A percentile compares a stretch with the other conserved stretches of the same genome.
phyloP scores from a whole-genome alignment of 2,888 invertebrate genomes.

The Catocala fraxini region DNA sequence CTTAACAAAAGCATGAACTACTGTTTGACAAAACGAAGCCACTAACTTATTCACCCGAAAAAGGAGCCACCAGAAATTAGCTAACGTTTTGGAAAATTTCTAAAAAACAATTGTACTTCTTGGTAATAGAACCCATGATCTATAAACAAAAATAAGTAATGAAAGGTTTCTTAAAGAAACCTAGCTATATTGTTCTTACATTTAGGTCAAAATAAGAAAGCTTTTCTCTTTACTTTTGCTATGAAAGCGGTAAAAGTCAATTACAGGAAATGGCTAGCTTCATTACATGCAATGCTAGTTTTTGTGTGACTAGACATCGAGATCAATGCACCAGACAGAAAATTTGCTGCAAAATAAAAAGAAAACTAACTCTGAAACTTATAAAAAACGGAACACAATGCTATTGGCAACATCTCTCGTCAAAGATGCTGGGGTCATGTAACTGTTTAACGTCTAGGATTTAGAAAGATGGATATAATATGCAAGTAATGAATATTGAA shows the following conservation, averaged over 20 bases:
- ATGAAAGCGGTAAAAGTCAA: background rate
- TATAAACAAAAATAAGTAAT: no score
- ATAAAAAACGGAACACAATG: slow-evolving; percentile 7
- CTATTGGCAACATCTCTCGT: background rate
- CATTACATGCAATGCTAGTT: background rate
- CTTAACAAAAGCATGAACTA: no score
- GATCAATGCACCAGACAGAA: slow-evolving; percentile 46
- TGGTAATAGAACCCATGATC: no score
- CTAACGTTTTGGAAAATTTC: no score
- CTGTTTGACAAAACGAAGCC: no score
- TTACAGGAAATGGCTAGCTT: background rate
- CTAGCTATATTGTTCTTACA: no score
- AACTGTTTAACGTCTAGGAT: background rate
- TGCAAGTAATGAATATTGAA: background rate
- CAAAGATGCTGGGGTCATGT: background rate
- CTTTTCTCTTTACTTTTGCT: no score
- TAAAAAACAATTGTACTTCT: no score
- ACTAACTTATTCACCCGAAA: no score
- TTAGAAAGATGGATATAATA: background rate
- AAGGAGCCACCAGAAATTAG: no score
- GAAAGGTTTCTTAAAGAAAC: no score
- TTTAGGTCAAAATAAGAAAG: no score
- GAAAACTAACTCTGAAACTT: background rate
- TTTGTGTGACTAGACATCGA: slow-evolving; percentile 12
- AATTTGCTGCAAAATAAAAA: slow-evolving; percentile 17